These are phyloP conservation scores for Caenorhabditis parvicauda DNA, from an alignment of 2,888 invertebrate species.

Conservation along the genomic window DNA sequence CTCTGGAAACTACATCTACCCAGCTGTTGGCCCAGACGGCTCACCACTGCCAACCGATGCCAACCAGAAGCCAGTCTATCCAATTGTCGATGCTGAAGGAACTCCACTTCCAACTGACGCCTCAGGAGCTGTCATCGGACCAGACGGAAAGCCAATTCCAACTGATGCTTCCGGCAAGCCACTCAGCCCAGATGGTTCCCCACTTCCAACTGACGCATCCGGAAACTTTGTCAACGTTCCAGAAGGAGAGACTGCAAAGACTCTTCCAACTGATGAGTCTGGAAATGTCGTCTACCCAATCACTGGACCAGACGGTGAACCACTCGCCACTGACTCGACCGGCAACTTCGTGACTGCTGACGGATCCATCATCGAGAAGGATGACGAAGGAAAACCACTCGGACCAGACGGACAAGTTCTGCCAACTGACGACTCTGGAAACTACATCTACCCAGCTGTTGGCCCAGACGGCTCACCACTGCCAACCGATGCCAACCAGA, in stretches of 20 bases:
- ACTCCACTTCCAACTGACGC: constrained; percentile 13
- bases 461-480: constrained; percentile 12
- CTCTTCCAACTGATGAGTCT: constrained; percentile 29
- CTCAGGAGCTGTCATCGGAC: constrained; percentile 25
- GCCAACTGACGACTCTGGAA: constrained; percentile 22
- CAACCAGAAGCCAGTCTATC: constrained; percentile 16
- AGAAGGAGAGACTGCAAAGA: constrained; percentile 4
- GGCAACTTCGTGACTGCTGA: constrained; percentile 32
- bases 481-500: constrained; percentile 7
- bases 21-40: constrained; percentile 26
- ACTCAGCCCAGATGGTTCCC: constrained; percentile 9
- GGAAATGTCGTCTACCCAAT: constrained; percentile 31
- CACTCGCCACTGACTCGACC: constrained; percentile 15
- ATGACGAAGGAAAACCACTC: constrained; percentile 23
- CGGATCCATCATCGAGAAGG: constrained; percentile 9
- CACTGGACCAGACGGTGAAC: constrained; percentile 19
- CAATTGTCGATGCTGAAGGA: constrained; percentile 17
- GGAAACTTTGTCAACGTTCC: constrained; percentile 33
- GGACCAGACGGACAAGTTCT: constrained; percentile 41
- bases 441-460: constrained; percentile 17
- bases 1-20: constrained; percentile 26
- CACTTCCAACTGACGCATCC: constrained; percentile 36
- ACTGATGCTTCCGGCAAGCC: constrained; percentile 37
- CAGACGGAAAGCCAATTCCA: constrained; percentile 27
- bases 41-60: constrained; percentile 23